phyloP scores from a whole-genome alignment of 2,888 invertebrate genomes.

The Hoplodrina blanda region DNA sequence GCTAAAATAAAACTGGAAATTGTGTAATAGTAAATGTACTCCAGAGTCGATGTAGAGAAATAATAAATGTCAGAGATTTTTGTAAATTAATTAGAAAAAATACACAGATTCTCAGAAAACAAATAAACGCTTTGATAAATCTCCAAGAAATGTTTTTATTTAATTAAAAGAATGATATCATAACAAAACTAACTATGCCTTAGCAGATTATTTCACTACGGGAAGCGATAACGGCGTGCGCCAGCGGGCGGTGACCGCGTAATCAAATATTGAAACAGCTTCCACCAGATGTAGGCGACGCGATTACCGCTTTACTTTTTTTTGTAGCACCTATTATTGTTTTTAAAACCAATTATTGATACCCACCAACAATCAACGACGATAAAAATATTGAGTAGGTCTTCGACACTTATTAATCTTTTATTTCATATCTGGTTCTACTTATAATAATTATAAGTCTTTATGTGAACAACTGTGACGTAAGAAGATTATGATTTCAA shows the following conservation, averaged over 20 bases:
- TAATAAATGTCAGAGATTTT: constrained; percentile 6
- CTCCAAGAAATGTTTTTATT: constrained; percentile 29
- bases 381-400: background rate
- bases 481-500: constrained; percentile 18
- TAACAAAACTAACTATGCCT: constrained; percentile 35
- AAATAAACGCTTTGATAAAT: constrained; percentile 28
- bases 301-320: constrained; percentile 63
- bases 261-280: constrained; percentile 80
- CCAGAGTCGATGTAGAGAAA: constrained; percentile 10
- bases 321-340: constrained; percentile 30
- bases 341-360: constrained; percentile 13
- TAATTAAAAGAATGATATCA: constrained; percentile 44
- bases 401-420: background rate
- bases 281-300: constrained; percentile 67
- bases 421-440: too few species aligned
- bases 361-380: background rate
- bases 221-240: constrained; percentile 73
- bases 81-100: constrained; percentile 1
- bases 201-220: constrained; percentile 58
- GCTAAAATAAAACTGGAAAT: constrained; percentile 8
- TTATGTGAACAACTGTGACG: constrained; percentile 1
- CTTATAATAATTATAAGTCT: too few species aligned
- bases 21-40: constrained; percentile 9
- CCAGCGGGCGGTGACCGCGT: constrained; percentile 75
- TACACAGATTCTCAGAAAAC: constrained; percentile 25